Base-by-base conservation (phyloP, 2,113 vertebrate genomes). In the Elanus axillaris region DNA sequence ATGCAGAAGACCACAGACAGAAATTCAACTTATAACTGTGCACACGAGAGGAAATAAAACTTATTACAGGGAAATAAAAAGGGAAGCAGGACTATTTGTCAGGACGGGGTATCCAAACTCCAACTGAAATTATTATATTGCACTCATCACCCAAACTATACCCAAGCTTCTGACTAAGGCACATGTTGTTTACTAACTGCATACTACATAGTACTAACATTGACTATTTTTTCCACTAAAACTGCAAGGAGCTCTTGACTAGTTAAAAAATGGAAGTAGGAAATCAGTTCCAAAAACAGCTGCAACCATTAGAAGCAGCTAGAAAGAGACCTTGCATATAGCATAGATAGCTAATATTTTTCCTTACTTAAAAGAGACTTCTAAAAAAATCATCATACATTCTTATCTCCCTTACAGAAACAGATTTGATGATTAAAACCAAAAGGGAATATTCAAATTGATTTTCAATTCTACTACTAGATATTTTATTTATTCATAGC, bases 1-100 rank as follows among this genome's bases (percentile, higher is more conserved):
- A 93, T 93, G 86, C 84, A 84, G 84, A 69, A 90, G 73, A 86
- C 73, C 86, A 94, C 75, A 86, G 90, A 95, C 81, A 93, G 60
- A 90, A 92, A 87, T 53, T 40, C 73, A 78, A 72, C 15, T 86
- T 68, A 22, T 11, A 92, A 72, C 50, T 84, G 66, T 40, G 74
- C 60, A 96, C 72, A 96, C 60, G 4, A 80, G 71, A 92, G 85
- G 91, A 92, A 95, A 91, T 53, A 94, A 50, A 95, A 88, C 34
- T 82, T 45, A 59, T 4, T 72, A 67, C 43, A 93, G 63, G 27
- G 76, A 94, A 95, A 93, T 59, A 84, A 86, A 76, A 92, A 69
- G 62, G 89, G 81, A 96, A 93, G 73, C 69, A 90, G 69, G 87
- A 83, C 26, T 40, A 40, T 53, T 73, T 82, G 63, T 56, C 86